phyloP scores from a whole-genome alignment of 2,113 vertebrate genomes.

The Zosterops pallidus region DNA sequence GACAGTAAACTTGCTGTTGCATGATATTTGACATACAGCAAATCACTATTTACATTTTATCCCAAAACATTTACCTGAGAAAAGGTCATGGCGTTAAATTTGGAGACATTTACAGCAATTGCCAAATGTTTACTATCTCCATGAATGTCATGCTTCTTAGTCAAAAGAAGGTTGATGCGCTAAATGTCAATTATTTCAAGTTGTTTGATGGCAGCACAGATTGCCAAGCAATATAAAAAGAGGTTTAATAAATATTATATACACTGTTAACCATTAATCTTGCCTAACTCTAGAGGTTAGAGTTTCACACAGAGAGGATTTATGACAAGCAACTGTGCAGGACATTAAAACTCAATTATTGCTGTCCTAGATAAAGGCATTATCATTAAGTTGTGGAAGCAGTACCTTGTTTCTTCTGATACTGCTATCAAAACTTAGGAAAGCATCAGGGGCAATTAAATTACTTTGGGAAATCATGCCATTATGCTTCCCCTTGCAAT shows the following conservation, averaged over 20 bases:
- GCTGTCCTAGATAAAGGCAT: conserved; percentile 44
- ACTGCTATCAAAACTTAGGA: conserved; percentile 32
- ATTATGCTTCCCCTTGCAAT: conserved; percentile 26
- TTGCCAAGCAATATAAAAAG: conserved; percentile 75
- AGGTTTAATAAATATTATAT: conserved; percentile 80
- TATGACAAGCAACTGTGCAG: conserved; percentile 63
- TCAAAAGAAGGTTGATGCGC: conserved; percentile 75
- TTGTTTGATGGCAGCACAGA: conserved; percentile 79
- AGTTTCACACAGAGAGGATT: conserved; percentile 72
- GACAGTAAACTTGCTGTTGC: conserved; percentile 74
- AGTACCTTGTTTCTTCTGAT: conserved; percentile 38
- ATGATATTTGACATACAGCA: conserved; percentile 78
- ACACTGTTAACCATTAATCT: conserved; percentile 76
- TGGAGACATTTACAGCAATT: conserved; percentile 84
- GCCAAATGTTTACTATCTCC: conserved; percentile 81
- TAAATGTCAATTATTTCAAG: conserved; percentile 83
- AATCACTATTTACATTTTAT: conserved; percentile 85
- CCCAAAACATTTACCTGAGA: conserved; percentile 84
- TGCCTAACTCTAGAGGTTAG: conserved; percentile 47
- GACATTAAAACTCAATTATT: conserved; percentile 76
- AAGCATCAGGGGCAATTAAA: conserved; percentile 30
- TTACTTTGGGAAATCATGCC: conserved; percentile 49
- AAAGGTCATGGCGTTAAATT: conserved; percentile 83
- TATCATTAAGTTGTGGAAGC: conserved; percentile 50
- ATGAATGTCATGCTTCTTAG: conserved; percentile 81